Evolutionary conservation across 2,888 invertebrate genomes (phyloP), one percentile per base, ranked within the genome.

Genomic region (Tanytarsus gracilentus): DNA sequence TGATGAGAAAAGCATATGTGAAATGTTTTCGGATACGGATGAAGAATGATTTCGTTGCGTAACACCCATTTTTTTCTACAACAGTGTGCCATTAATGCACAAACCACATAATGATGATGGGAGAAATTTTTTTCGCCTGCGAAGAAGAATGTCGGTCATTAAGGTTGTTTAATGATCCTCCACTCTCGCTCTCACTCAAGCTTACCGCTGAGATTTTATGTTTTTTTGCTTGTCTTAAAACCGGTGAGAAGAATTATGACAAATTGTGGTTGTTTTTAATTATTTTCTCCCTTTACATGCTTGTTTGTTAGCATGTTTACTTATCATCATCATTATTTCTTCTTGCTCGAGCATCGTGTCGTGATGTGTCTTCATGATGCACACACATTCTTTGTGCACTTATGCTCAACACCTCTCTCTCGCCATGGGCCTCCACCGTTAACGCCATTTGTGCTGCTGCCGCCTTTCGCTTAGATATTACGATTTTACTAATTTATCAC

Each of bases 271-370:
- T 11, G 23, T 27, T 29, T 44, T 56, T 56, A 27, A 56, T 40
- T 56, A 40, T 40, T 33, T 36, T 56, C 18, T 56, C 23, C 44
- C 44, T 18, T 56, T 40, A 56, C 56, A 56, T 40, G 39, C 9
- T n/a, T n/a, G n/a, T n/a, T n/a, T 21, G 25, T 56, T 56, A 27
- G 56, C 56, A 29, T 56, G 56, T 29, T 56, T 56, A 39, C 53
- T 39, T 36, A 53, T 44, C 40, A 56, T 40, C 44, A 44, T 23
- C 44, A 44, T 44, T 23, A 44, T 21, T 44, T n/a, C 14, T n/a
- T 36, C 36, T 11, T 36, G 36, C 16, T 4, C 4, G 36, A 16
- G 36, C 14, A 8, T 36, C 1, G 36, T 33, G 33, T 33, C 33
- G 6, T 33, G 33, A 33, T 33, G 6, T 33, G 33, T 33, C n/a